Conservation (phyloP, 53 echinoderm and acorn worm species). For the Apostichopus leukothele region DNA sequence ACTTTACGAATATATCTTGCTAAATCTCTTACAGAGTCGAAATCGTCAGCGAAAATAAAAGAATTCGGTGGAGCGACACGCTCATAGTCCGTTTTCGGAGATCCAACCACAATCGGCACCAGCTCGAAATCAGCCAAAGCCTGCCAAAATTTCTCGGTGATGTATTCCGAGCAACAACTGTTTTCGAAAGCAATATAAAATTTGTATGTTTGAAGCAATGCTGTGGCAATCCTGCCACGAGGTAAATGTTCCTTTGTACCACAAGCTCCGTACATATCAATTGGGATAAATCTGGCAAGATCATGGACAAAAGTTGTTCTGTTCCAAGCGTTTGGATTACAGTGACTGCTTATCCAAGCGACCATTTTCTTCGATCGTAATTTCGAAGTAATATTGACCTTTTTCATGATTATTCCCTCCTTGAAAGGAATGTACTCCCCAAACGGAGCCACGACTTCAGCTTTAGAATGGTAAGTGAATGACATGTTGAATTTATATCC, state of each 20-base stretch:
- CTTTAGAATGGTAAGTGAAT: slow-evolving; percentile 19
- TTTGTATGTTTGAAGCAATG: background rate
- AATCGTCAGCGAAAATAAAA: slow-evolving; percentile 20
- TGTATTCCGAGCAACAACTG: slow-evolving; percentile 19
- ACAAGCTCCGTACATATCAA: slow-evolving; percentile 17
- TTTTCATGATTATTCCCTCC: too few species aligned
- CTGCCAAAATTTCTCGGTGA: slow-evolving; percentile 27
- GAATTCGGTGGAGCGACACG: slow-evolving; percentile 33
- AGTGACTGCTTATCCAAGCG: slow-evolving; percentile 31
- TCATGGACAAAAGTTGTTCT: background rate
- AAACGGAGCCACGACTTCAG: slow-evolving; percentile 19
- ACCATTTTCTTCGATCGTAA: background rate
- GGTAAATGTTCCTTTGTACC: background rate
- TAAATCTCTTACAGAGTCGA: background rate
- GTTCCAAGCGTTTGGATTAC: background rate
- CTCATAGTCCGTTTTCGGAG: background rate
- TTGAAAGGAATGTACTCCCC: slow-evolving; percentile 8
- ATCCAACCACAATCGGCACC: slow-evolving; percentile 7
- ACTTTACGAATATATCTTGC: background rate
- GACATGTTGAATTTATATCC: slow-evolving; percentile 10
- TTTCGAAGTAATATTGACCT: too few species aligned
- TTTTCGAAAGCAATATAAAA: slow-evolving; percentile 37
- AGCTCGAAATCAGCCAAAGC: background rate
- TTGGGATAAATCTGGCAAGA: background rate
- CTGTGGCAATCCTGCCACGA: background rate